Base-by-base conservation (phyloP, 1,140 invertebrate genomes). In the Trichonephila inaurata region DNA sequence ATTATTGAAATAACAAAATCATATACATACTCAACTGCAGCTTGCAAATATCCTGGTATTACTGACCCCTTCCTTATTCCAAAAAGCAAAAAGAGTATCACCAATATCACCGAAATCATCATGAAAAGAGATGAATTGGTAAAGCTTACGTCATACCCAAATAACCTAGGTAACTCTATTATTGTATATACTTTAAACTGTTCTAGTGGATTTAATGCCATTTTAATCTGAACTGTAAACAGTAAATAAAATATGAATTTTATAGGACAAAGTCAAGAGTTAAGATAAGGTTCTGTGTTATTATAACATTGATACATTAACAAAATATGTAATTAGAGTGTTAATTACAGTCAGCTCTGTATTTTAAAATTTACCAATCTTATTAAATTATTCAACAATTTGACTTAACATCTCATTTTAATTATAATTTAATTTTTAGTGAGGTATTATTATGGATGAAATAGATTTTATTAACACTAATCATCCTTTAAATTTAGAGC, bases 1-100 rank as follows among this genome's bases (percentile, higher is more conserved):
- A 66, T 66, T 66, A 66, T 66, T 66, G 62, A 66, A 66, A 66
- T 66, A 66, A 66, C 62, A 66, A 66, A 66, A 66, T 66, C 62
- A 66, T 66, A 66, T 66, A 66, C 62, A 66, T 66, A 66, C 62
- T 66, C 62, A 66, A 66, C 62, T 66, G 62, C 62, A n/a, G 62
- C 62, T 66, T 66, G 62, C 62, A 66, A 66, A 66, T 66, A 66
- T n/a, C 62, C 62, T 66, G 62, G 62, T 66, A 66, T 66, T 66
- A 66, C 62, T 66, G 62, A 16, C n/a, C 62, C n/a, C n/a, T 66
- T 66, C 62, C 4, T 66, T 66, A 66, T 66, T 66, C 62, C 62
- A 66, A 66, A n/a, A 66, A 66, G 62, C 62, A 66, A 66, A 66
- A 66, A 66, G 16, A 66, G 62, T 66, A 66, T n/a, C 62, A n/a